Percentiles rank a stretch among this genome's conserved stretches.
Conservation (phyloP, 2,113 vertebrate genomes). For the Neolamprologus caudopunctatus region DNA sequence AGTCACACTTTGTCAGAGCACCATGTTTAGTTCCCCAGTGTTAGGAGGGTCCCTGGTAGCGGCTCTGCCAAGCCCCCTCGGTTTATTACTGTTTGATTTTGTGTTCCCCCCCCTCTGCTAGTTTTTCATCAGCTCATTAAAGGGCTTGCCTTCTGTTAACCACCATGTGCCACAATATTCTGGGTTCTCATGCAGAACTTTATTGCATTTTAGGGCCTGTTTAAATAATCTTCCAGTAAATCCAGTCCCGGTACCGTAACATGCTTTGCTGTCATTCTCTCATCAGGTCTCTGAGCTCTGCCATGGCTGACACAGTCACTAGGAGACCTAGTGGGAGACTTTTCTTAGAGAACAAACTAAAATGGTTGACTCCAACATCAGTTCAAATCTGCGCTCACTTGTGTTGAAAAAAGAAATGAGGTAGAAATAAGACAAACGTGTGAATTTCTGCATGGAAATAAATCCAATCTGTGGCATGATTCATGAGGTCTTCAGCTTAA, state of each 20-base stretch:
- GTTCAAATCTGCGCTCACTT: not conserved
- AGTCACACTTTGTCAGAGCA: rapidly evolving
- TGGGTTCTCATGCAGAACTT: not conserved
- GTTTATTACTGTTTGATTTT: rapidly evolving
- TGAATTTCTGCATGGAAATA: rapidly evolving
- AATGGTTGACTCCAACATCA: rapidly evolving
- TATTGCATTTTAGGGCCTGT: rapidly evolving
- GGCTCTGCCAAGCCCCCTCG: rapidly evolving
- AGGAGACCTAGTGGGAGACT: not conserved
- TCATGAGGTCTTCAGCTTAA: not conserved
- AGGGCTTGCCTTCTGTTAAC: not conserved
- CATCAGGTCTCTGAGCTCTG: not conserved
- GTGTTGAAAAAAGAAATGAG: not conserved
- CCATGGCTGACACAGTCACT: not conserved
- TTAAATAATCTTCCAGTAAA: not conserved
- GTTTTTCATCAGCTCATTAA: rapidly evolving
- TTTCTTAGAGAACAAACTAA: rapidly evolving
- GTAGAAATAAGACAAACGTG: rapidly evolving
- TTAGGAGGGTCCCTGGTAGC: rapidly evolving
- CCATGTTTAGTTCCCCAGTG: not conserved
- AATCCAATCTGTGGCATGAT: rapidly evolving
- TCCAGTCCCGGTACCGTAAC: rapidly evolving
- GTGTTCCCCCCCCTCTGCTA: rapidly evolving
- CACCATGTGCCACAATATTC: not conserved
- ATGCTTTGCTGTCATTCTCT: rapidly evolving